Conservation (phyloP, 2,113 vertebrate species). For the Paradoxurus hermaphroditus region DNA sequence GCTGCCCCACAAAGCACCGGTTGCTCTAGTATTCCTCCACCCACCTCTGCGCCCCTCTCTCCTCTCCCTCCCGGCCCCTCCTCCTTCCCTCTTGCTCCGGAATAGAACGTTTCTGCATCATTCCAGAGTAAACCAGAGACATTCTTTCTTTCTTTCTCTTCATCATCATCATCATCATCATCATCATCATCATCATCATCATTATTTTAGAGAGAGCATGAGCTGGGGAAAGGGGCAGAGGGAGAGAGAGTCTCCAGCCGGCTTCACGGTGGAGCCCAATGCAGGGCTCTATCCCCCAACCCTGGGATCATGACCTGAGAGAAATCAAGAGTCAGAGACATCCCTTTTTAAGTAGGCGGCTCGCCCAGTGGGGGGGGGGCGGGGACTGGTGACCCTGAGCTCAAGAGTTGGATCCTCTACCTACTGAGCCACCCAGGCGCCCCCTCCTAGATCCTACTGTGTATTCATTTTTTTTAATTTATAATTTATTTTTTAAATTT, state of each 20-base stretch:
- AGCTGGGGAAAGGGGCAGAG: fast-evolving
- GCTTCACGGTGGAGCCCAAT: background rate
- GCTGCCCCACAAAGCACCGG: background rate
- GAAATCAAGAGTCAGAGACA: background rate
- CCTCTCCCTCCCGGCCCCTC: fast-evolving
- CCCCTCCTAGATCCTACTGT: background rate
- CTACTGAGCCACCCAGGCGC: background rate
- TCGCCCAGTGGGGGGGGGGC: no score
- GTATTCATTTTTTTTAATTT: no score
- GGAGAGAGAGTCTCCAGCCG: background rate
- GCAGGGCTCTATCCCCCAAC: background rate
- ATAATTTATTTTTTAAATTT: no score
- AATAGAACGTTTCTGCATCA: background rate
- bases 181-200: background rate
- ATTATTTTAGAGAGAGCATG: background rate
- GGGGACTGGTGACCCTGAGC: background rate
- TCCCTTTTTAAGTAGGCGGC: background rate
- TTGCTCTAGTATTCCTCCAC: background rate
- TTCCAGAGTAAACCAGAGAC: background rate
- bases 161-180: no score
- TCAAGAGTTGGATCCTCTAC: background rate
- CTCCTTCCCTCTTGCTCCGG: background rate
- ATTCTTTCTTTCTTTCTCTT: background rate
- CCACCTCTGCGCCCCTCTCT: fast-evolving
- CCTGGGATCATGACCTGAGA: background rate